Evolutionary conservation across 2,797 vertebrate genomes (phyloP).

Genomic region (Rhinatrema bivittatum): DNA sequence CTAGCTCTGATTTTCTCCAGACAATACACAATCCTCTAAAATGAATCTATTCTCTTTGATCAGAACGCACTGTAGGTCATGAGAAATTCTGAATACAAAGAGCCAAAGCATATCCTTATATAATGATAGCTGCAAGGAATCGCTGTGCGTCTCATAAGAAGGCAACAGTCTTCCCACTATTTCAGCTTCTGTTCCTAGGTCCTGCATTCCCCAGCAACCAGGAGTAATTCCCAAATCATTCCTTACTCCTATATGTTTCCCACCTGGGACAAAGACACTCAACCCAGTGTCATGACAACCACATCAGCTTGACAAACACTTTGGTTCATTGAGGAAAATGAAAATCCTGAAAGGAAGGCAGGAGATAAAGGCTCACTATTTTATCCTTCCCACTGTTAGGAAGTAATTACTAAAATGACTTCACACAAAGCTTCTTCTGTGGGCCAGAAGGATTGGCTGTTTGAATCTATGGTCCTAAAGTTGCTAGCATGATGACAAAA

Average conservation of each 20-base stretch:
- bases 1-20: too few species aligned
- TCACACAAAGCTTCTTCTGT: constrained; percentile 33
- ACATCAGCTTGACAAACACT: constrained; percentile 47
- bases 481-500: constrained; percentile 5
- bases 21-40: too few species aligned
- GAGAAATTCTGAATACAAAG: constrained; percentile 31
- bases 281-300: constrained; percentile 59
- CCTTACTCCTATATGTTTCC: constrained; percentile 54
- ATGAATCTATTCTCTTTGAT: constrained; percentile 2
- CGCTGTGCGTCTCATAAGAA: constrained; percentile 5
- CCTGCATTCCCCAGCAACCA: constrained; percentile 69
- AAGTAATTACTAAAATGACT: constrained; percentile 60
- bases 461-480: too few species aligned
- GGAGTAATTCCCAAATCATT: constrained; percentile 61
- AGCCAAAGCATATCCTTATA: constrained; percentile 10
- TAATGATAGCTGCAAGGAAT: constrained; percentile 3
- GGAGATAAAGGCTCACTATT: constrained; percentile 48
- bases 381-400: constrained; percentile 48
- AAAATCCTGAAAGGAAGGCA: constrained; percentile 52
- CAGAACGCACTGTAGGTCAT: constrained; percentile 26
- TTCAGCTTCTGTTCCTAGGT: constrained; percentile 28
- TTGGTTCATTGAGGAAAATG: constrained; percentile 45
- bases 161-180: constrained; percentile 42
- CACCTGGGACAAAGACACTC: constrained; percentile 74
- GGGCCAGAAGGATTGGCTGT: constrained; percentile 37